Evolutionary conservation across 2,888 invertebrate species (phyloP).

Genomic region (Embidobia sp.): DNA sequence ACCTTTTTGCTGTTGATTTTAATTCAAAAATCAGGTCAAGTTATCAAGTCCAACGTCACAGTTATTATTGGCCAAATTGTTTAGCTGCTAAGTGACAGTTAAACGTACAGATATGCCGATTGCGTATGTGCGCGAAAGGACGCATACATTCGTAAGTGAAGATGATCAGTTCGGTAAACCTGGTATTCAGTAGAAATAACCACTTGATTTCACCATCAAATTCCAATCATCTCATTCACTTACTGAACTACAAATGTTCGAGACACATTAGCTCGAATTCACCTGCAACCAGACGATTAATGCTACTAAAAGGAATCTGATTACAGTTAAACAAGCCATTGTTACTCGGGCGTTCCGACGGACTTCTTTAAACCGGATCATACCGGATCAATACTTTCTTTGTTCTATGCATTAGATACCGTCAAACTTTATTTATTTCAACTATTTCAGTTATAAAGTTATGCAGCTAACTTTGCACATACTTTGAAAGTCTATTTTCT

Average conservation of each 20-base stretch:
- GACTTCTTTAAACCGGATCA: constrained; percentile 9
- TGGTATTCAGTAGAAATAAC: constrained; percentile 76
- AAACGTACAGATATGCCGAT: constrained; percentile 32
- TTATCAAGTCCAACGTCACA: constrained; percentile 29
- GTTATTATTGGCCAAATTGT: constrained; percentile 44
- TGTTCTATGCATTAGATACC: not conserved
- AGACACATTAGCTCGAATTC: constrained; percentile 43
- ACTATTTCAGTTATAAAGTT: no score
- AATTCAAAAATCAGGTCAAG: constrained; percentile 32
- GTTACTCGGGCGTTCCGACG: not conserved
- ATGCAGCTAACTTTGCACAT: no score
- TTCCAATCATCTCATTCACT: constrained; percentile 54
- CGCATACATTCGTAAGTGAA: constrained; percentile 36
- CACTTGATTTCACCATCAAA: constrained; percentile 71
- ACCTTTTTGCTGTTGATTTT: constrained; percentile 21
- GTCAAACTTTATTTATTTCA: constrained; percentile 11
- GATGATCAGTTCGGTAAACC: constrained; percentile 66
- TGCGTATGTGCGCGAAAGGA: constrained; percentile 6
- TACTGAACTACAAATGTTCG: constrained; percentile 35
- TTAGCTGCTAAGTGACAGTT: constrained; percentile 19
- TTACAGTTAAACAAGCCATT: constrained; percentile 35
- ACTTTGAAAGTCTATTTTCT: no score
- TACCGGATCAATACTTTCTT: constrained; percentile 25
- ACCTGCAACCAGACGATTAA: constrained; percentile 41
- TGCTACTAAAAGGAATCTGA: constrained; percentile 35